Percentiles rank a stretch among this genome's conserved stretches.
phyloP scores from a whole-genome alignment of 2,888 invertebrate genomes.

The Pocota personata region DNA sequence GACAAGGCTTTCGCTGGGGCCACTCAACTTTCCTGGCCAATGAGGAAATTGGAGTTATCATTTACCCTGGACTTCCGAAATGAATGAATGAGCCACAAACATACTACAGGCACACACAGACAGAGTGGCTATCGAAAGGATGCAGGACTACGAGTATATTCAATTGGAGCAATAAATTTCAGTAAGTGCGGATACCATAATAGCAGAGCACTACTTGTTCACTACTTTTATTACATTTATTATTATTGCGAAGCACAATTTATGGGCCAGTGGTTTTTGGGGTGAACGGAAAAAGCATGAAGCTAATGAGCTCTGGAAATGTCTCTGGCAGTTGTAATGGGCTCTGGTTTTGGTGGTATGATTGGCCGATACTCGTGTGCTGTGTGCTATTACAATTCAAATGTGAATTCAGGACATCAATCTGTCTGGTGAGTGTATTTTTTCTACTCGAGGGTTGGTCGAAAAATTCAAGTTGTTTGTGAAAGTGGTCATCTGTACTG shows the following conservation, averaged over 20 bases:
- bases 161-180: slow-evolving; percentile 69
- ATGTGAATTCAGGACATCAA: slow-evolving; percentile 6
- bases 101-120: neutral
- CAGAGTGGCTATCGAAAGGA: slow-evolving; percentile 33
- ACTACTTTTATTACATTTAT: slow-evolving; percentile 72
- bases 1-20: slow-evolving; percentile 41
- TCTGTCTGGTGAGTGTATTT: slow-evolving; percentile 15
- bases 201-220: slow-evolving; percentile 66
- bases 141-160: slow-evolving; percentile 63
- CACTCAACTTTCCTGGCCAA: slow-evolving; percentile 59
- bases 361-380: neutral
- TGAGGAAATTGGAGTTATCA: slow-evolving; percentile 72
- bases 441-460: too few species aligned
- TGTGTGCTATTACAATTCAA: neutral
- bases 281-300: slow-evolving; percentile 10
- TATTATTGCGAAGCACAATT: slow-evolving; percentile 65
- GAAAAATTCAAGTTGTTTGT: neutral
- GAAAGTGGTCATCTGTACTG: too few species aligned
- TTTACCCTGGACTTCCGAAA: slow-evolving; percentile 71
- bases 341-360: neutral
- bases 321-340: neutral
- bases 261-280: slow-evolving; percentile 47
- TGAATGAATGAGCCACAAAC: slow-evolving; percentile 56
- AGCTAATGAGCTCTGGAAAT: slow-evolving; percentile 61
- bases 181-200: slow-evolving; percentile 70